Conservation (phyloP, 1,140 invertebrate species). For the Dreissena polymorpha region DNA sequence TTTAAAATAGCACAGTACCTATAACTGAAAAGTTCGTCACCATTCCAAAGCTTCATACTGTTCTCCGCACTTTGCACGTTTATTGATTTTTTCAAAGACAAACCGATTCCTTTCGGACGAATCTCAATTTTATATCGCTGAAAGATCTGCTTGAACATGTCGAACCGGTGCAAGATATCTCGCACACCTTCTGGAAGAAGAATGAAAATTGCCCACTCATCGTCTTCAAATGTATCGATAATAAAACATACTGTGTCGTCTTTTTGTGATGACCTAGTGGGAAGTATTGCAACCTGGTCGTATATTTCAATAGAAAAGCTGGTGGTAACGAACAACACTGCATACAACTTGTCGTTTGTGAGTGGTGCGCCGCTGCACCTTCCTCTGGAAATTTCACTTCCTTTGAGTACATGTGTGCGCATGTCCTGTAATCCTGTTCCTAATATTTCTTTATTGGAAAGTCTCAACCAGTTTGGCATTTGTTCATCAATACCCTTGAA, state of each 20-base stretch:
- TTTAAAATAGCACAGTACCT: slow-evolving; percentile 2
- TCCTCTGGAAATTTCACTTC: neutral
- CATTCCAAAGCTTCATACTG: slow-evolving; percentile 26
- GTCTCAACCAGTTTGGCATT: slow-evolving; percentile 28
- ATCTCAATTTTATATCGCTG: slow-evolving; percentile 10
- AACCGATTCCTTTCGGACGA: slow-evolving; percentile 19
- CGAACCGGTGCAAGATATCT: neutral
- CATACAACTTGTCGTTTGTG: slow-evolving; percentile 5
- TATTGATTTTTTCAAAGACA: slow-evolving; percentile 24
- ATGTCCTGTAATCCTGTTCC: slow-evolving; percentile 10
- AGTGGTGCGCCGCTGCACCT: slow-evolving; percentile 24
- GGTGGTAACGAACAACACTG: slow-evolving; percentile 13
- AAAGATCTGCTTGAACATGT: neutral
- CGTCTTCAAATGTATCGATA: slow-evolving; percentile 34
- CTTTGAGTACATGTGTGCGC: slow-evolving; percentile 1
- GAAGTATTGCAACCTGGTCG: slow-evolving; percentile 9
- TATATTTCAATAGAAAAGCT: slow-evolving; percentile 22
- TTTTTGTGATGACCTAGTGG: neutral
- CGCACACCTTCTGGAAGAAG: slow-evolving; percentile 26
- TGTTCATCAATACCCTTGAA: slow-evolving; percentile 9
- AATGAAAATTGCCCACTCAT: slow-evolving; percentile 20
- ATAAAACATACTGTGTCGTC: slow-evolving; percentile 18
- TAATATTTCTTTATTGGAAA: slow-evolving; percentile 16
- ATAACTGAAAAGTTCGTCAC: slow-evolving; percentile 31
- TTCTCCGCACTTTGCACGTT: neutral